Base-by-base conservation (phyloP, 2,797 vertebrate species). In the Halcyon smyrnensis region DNA sequence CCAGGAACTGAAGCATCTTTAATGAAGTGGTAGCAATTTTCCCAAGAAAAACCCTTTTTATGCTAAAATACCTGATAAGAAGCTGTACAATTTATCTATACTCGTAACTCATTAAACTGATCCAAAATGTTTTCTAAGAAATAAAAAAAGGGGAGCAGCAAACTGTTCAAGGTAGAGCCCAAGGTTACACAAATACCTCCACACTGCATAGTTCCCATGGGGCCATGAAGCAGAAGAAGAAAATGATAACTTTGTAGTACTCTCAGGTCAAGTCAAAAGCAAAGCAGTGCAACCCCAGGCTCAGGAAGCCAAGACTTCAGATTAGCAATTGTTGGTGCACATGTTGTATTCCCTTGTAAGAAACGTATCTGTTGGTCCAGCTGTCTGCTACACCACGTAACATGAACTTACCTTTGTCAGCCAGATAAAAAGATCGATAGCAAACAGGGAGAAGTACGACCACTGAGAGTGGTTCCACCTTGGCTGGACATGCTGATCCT, bases 141-240 rank as follows among this genome's bases (percentile, higher is more conserved):
- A 71, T 9, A 37, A 85, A 11, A 10, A 32, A 41, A 37, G 37
- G 16, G 30, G 16, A 70, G 20, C 12, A 15, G 30, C 8, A 2
- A 70, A 54, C 21, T 73, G 30, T 36, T 90, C 79, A 63, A 46
- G 23, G 73, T 23, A 68, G 79, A 86, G 13, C 57, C 46, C 94
- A 86, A 91, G 94, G 95, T 70, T 88, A 73, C 37, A 80, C 87
- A 95, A 96, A 94, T 70, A 92, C 11, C 25, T 89, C 69, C 73
- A 39, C 17, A 8, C 50, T 59, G 46, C 12, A 10, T 6, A n/a
- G 21, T 76, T 94, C 87, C 79, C 92, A 89, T 10, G 0, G 51
- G 51, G 28, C 28, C 32, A 23, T 0, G 3, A 59, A 85, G 41
- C 25, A 79, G 48, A 27, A 53, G 80, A 48, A 89, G 39, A 53